A percentile compares a stretch with the other conserved stretches of the same genome.
Conservation (phyloP, 2,888 invertebrate genomes). For the Venusia cambrica region DNA sequence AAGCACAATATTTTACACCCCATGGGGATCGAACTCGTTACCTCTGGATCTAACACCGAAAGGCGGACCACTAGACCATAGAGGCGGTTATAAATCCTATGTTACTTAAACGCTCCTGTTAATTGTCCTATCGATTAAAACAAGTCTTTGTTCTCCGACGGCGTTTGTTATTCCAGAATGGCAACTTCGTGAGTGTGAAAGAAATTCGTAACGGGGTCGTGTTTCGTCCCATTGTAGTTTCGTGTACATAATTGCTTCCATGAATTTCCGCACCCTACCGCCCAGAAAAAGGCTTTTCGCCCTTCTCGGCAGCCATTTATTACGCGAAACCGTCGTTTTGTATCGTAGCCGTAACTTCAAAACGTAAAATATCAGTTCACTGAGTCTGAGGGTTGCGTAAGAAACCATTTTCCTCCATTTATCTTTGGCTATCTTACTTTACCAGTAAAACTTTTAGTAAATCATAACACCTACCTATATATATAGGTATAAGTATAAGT, state of each 20-base stretch:
- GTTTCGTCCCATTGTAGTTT: slow-evolving; percentile 17
- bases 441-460: too few relatives aligned
- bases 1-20: too few relatives aligned
- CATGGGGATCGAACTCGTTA: too few relatives aligned
- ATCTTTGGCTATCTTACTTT: too few relatives aligned
- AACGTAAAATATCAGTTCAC: slow-evolving; percentile 31
- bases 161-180: slow-evolving; percentile 8
- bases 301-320: slow-evolving; percentile 25
- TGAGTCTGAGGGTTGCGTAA: slow-evolving; percentile 20
- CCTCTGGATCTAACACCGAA: too few relatives aligned
- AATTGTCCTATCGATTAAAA: slow-evolving; percentile 9
- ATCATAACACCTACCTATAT: too few relatives aligned
- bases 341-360: slow-evolving; percentile 35
- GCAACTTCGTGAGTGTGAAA: slow-evolving; percentile 5
- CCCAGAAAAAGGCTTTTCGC: slow-evolving; percentile 14
- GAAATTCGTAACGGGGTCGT: slow-evolving; percentile 2
- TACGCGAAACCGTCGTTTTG: slow-evolving; percentile 26
- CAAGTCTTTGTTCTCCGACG: slow-evolving; percentile 13
- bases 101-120: too few relatives aligned
- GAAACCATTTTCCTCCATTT: too few relatives aligned
- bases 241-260: slow-evolving; percentile 18
- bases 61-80: too few relatives aligned
- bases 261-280: slow-evolving; percentile 19
- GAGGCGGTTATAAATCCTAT: too few relatives aligned
- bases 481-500: too few relatives aligned